These are phyloP conservation scores for Hyles euphorbiae DNA, from an alignment of 1,140 invertebrate genomes.

Conservation along the genomic window DNA sequence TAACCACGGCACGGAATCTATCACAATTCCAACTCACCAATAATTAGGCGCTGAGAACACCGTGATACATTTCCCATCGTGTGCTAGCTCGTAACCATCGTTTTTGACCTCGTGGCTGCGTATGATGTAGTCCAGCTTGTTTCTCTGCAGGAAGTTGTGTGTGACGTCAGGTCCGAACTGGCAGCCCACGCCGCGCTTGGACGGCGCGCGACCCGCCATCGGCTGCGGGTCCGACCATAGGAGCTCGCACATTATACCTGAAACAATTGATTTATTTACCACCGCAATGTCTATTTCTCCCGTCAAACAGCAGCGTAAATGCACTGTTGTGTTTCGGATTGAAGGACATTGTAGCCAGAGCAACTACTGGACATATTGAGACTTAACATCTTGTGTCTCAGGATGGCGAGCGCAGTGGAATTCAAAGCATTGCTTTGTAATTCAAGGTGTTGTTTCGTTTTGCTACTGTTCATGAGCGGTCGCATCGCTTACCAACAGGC, in stretches of 20 bases:
- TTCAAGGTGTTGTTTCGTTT: too few relatives aligned
- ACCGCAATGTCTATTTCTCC: too few relatives aligned
- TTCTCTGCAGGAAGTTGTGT: conserved; percentile 87
- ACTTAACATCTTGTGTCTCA: too few relatives aligned
- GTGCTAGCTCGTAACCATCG: conserved; percentile 95
- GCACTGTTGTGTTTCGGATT: too few relatives aligned
- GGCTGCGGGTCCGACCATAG: conserved; percentile 99
- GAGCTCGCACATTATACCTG: conserved; percentile 95
- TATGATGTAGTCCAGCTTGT: conserved; percentile 95
- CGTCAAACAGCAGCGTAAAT: too few relatives aligned
- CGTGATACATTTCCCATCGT: conserved; percentile 96
- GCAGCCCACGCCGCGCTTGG: conserved; percentile 97
- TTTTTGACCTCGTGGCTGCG: conserved; percentile 99
- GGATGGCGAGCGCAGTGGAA: too few relatives aligned
- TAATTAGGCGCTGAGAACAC: conserved; percentile 99
- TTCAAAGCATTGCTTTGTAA: too few relatives aligned
- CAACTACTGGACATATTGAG: too few relatives aligned
- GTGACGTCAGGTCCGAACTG: conserved; percentile 99
- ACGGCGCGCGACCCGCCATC: conserved; percentile 88
- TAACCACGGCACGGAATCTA: background rate
- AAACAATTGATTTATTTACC: background rate
- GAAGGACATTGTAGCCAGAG: too few relatives aligned
- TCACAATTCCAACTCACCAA: conserved; percentile 81
- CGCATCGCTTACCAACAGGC: too few relatives aligned
- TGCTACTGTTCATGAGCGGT: too few relatives aligned